Base-by-base conservation (phyloP, 2,113 vertebrate genomes). In the Nanger granti region DNA sequence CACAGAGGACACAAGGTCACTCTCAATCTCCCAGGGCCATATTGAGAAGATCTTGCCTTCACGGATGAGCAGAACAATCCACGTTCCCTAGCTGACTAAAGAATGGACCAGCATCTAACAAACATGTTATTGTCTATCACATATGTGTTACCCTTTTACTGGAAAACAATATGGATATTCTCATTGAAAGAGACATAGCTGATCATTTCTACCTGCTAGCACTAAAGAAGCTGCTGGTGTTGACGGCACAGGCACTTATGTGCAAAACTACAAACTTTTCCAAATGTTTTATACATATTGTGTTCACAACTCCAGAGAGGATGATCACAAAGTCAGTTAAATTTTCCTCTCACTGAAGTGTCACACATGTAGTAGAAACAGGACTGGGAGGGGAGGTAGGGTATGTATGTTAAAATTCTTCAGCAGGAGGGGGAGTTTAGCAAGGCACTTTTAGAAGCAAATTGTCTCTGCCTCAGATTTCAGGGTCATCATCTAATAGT, bases 271-370 rank as follows among this genome's bases (percentile, higher is more conserved):
- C 18, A n/a, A 55, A 64, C 14, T 34, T 94, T 90, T 59, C 22
- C 73, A 80, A 22, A 90, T 89, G 59, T 31, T 97, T 93, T 94
- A 95, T 89, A 95, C 91, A 47, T 82, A 41, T 93, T 94, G 94
- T 95, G 13, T 89, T 97, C 47, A 96, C 14, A 95, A 88, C 18
- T 86, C 26, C 60, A 97, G 44, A 82, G 57, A 87, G n/a, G 26
- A 49, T 76, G 84, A 44, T 86, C 66, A 91, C 14, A 91, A 87
- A 82, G 28, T 31, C 54, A 88, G 60, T 64, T 66, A 96, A 66
- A 90, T 49, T 91, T 93, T 18, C 54, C 22, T 66, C 47, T 95
- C 31, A 91, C 5, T 18, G 29, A 87, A 85, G 54, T 87, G 47
- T 60, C 87, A 60, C 11, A 26, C 60, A 83, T 4, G 12, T 96